Conservation (phyloP, 2,797 vertebrate genomes). For the Spinibarbus caldwelli region DNA sequence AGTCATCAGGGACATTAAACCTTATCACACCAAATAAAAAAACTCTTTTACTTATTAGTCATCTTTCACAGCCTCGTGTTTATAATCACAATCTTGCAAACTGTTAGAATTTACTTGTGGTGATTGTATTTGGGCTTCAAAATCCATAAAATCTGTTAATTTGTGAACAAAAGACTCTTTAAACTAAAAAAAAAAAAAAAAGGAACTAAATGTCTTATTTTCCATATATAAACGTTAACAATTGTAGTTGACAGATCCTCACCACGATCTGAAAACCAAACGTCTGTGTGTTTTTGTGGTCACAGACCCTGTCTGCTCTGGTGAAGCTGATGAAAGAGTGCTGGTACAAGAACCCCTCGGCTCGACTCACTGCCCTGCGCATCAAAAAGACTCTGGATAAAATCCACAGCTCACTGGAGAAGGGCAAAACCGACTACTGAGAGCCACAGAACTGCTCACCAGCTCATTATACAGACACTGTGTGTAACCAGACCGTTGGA, state of each 20-base stretch:
- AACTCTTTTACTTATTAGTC: neutral
- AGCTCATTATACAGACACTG: conserved; percentile 5
- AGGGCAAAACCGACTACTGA: conserved; percentile 80
- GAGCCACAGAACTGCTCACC: conserved; percentile 24
- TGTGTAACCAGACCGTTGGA: neutral
- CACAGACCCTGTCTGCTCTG: conserved; percentile 80
- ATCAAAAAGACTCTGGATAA: conserved; percentile 87
- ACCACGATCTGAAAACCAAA: neutral
- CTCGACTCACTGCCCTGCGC: conserved; percentile 82
- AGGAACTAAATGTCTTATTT: neutral
- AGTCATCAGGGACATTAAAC: neutral
- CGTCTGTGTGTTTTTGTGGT: conserved; percentile 8
- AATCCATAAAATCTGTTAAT: neutral
- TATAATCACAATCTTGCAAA: neutral
- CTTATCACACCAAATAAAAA: too few species aligned
- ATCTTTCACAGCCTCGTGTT: neutral
- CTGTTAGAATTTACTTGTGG: neutral
- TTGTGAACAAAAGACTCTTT: neutral
- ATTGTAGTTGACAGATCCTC: neutral
- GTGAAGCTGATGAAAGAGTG: conserved; percentile 88
- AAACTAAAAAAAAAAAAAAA: neutral
- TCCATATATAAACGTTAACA: neutral
- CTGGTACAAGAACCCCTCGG: conserved; percentile 87
- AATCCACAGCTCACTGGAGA: conserved; percentile 83
- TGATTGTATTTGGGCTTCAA: neutral